phyloP scores from a whole-genome alignment of 2,888 invertebrate genomes.

The Xestia xanthographa region DNA sequence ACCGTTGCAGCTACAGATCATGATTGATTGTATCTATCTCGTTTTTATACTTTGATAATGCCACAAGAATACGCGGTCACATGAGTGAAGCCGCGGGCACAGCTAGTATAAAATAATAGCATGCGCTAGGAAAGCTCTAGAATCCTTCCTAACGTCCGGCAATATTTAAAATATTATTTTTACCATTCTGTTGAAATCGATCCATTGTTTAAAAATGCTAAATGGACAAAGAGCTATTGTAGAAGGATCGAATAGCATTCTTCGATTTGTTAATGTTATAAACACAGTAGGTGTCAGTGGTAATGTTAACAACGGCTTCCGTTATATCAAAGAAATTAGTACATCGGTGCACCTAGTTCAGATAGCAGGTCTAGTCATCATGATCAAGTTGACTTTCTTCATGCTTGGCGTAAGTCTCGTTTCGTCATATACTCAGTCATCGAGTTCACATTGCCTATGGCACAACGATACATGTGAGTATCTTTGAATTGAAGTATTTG shows the following conservation, averaged over 20 bases:
- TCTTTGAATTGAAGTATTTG: not conserved
- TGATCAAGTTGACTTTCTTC: constrained; percentile 70
- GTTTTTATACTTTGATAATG: too few species aligned
- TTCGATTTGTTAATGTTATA: constrained; percentile 48
- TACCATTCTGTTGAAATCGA: constrained; percentile 3
- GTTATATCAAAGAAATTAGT: constrained; percentile 33
- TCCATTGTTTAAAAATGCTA: constrained; percentile 50
- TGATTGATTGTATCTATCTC: too few species aligned
- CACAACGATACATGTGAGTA: constrained; percentile 80
- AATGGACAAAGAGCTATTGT: constrained; percentile 60
- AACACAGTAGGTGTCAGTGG: constrained; percentile 38
- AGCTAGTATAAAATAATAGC: too few species aligned
- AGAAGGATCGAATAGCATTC: constrained; percentile 50
- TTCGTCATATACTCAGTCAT: constrained; percentile 66
- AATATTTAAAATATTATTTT: constrained; percentile 3
- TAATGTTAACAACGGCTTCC: constrained; percentile 4
- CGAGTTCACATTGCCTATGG: constrained; percentile 74
- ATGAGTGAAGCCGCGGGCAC: too few species aligned
- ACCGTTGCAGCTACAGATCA: too few species aligned
- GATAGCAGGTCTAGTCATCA: constrained; percentile 50
- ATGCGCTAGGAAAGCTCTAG: too few species aligned
- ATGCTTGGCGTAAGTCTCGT: constrained; percentile 66
- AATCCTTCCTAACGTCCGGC: not conserved
- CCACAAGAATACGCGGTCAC: too few species aligned
- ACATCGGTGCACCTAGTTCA: constrained; percentile 18